phyloP scores from a whole-genome alignment of 2,888 invertebrate species.

The Tryphoninae sp. region DNA sequence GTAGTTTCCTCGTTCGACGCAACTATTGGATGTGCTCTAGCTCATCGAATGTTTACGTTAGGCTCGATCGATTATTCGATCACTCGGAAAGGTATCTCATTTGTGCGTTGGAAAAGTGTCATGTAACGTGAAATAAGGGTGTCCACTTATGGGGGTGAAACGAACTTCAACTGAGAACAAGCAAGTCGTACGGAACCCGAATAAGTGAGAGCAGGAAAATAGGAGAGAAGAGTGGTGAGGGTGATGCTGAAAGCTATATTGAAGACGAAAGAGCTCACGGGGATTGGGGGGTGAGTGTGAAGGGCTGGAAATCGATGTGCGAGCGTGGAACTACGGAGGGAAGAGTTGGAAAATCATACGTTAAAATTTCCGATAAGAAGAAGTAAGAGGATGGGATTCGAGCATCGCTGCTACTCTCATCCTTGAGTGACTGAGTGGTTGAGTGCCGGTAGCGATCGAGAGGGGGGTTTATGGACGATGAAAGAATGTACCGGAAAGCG shows the following conservation, averaged over 20 bases:
- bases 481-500: constrained; percentile 11
- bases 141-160: constrained; percentile 13
- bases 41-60: background rate
- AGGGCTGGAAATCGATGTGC: constrained; percentile 46
- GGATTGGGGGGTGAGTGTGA: constrained; percentile 19
- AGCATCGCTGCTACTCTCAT: constrained; percentile 34
- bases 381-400: constrained; percentile 20
- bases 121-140: background rate
- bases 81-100: background rate
- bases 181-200: constrained; percentile 17
- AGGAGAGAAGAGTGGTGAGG: background rate
- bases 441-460: constrained; percentile 29
- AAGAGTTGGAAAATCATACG: constrained; percentile 48
- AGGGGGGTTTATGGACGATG: constrained; percentile 2
- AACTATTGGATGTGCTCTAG: constrained; percentile 13
- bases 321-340: constrained; percentile 23
- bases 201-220: constrained; percentile 37
- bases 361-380: constrained; percentile 47
- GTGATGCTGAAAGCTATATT: constrained; percentile 25
- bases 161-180: constrained; percentile 7
- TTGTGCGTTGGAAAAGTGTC: background rate
- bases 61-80: background rate
- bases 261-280: background rate
- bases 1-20: constrained; percentile 16
- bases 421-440: constrained; percentile 40